phyloP scores from a whole-genome alignment of 2,797 vertebrate species.

The Betta splendens region DNA sequence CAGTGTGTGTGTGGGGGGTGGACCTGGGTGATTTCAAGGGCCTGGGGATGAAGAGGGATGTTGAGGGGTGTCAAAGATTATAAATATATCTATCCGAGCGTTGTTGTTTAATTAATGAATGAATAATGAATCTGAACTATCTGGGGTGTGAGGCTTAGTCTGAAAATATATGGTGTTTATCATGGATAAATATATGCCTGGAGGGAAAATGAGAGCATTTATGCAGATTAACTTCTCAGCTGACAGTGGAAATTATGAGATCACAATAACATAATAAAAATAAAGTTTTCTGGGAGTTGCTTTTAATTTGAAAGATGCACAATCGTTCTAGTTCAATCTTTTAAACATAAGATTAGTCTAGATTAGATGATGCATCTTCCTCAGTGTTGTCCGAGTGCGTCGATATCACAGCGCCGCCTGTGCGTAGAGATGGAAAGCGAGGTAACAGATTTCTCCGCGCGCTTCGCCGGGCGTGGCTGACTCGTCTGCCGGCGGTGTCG shows the following conservation, averaged over 20 bases:
- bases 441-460: constrained; percentile 55
- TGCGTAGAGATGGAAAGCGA: constrained; percentile 54
- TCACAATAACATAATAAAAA: not conserved
- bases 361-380: not conserved
- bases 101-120: not conserved
- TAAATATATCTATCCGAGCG: not conserved
- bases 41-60: not conserved
- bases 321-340: too few species aligned
- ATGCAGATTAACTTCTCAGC: not conserved
- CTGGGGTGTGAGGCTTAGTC: not conserved
- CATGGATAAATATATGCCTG: not conserved
- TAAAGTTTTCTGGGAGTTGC: not conserved
- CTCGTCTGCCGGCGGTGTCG: constrained; percentile 55
- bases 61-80: not conserved
- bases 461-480: constrained; percentile 72
- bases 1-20: not conserved
- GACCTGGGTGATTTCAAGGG: not conserved
- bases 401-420: constrained; percentile 47
- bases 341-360: too few species aligned
- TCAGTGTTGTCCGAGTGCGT: not conserved
- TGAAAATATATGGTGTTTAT: not conserved
- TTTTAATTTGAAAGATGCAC: constrained; percentile 1
- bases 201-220: not conserved
- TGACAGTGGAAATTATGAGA: not conserved
- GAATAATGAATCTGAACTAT: constrained; percentile 1